These are phyloP conservation scores for Littorina saxatilis DNA, from an alignment of 1,140 invertebrate genomes.

Conservation along the genomic window DNA sequence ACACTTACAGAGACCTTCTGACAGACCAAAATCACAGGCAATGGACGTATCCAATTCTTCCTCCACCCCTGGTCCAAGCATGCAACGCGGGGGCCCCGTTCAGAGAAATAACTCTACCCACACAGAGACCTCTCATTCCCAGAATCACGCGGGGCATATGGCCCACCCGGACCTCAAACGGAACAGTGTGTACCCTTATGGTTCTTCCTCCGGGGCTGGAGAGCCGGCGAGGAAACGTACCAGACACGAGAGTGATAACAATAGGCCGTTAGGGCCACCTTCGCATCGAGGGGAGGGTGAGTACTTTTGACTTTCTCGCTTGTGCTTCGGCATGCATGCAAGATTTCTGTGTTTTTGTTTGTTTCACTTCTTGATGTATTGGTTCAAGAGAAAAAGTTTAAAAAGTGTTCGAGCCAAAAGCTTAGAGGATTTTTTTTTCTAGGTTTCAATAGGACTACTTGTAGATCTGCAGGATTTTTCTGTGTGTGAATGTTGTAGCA, in stretches of 20 bases:
- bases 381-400: too few species aligned
- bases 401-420: too few species aligned
- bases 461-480: too few species aligned
- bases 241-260: constrained; percentile 41
- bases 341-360: too few species aligned
- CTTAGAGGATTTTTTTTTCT: too few species aligned
- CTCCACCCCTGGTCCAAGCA: constrained; percentile 7
- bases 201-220: constrained; percentile 8
- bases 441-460: too few species aligned
- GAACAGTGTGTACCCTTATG: constrained; percentile 33
- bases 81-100: constrained; percentile 20
- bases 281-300: constrained; percentile 42
- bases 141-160: constrained; percentile 20
- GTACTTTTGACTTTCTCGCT: neutral
- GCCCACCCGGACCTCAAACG: constrained; percentile 30
- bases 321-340: too few species aligned
- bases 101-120: constrained; percentile 33
- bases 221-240: constrained; percentile 29
- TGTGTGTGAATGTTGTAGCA: too few species aligned
- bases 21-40: constrained; percentile 27
- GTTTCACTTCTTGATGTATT: too few species aligned
- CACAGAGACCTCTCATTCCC: constrained; percentile 13
- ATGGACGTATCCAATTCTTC: constrained; percentile 22
- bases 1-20: constrained; percentile 33
- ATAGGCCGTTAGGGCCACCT: constrained; percentile 30